Conservation (phyloP, 2,113 vertebrate species). For the Chunga burmeisteri region DNA sequence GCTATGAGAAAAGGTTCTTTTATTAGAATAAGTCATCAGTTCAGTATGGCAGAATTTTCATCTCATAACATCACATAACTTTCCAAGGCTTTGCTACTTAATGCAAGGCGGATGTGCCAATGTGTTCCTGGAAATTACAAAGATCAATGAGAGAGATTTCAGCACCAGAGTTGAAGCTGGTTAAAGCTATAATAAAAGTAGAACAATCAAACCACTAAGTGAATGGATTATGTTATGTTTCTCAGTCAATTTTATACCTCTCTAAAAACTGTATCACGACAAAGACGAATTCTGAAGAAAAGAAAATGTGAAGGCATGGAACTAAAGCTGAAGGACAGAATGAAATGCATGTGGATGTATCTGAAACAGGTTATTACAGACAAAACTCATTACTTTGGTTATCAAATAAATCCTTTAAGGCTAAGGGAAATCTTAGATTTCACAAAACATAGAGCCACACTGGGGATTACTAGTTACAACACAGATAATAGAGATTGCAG, state of each 20-base stretch:
- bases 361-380: not conserved
- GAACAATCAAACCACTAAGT: not conserved
- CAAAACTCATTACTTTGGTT: not conserved
- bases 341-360: not conserved
- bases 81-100: not conserved
- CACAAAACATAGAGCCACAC: not conserved
- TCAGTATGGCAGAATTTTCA: not conserved
- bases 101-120: not conserved
- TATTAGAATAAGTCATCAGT: constrained; percentile 35
- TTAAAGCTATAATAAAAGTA: not conserved
- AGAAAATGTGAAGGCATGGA: not conserved
- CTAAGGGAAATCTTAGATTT: not conserved
- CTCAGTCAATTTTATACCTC: not conserved
- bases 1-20: constrained; percentile 2
- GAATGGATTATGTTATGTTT: not conserved
- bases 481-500: not conserved
- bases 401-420: not conserved
- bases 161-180: not conserved
- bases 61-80: not conserved
- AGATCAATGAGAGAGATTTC: not conserved
- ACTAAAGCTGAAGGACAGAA: not conserved
- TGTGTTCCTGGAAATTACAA: constrained; percentile 3
- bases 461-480: not conserved
- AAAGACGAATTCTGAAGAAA: not conserved
- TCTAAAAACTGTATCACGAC: not conserved